Evolutionary conservation across 2,797 vertebrate species (phyloP).

Genomic region (Fringilla coelebs): DNA sequence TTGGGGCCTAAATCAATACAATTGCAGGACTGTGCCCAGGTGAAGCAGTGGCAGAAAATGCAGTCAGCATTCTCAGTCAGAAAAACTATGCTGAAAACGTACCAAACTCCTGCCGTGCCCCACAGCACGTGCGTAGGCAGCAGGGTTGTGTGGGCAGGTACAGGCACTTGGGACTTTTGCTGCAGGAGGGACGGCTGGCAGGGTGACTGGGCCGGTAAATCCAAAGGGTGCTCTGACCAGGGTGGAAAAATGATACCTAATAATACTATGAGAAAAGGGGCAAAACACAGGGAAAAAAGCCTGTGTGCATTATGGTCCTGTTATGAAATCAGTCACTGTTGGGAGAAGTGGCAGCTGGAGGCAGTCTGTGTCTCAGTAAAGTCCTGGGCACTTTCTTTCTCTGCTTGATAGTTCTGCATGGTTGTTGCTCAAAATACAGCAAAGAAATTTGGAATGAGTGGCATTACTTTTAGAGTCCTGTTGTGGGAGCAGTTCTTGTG

Average conservation of each 20-base stretch:
- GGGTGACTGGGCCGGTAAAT: not conserved
- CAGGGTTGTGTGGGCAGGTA: not conserved
- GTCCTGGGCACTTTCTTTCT: not conserved
- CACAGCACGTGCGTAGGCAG: accelerated
- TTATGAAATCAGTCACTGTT: not conserved
- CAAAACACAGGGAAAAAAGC: not conserved
- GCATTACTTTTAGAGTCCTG: not conserved
- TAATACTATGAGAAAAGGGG: not conserved
- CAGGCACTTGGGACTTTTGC: accelerated
- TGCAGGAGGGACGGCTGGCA: not conserved
- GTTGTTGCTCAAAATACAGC: not conserved
- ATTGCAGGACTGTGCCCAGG: not conserved
- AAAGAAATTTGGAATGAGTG: not conserved
- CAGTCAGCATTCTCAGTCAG: not conserved
- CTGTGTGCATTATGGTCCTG: accelerated
- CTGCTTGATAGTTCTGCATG: not conserved
- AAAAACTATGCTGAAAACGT: not conserved
- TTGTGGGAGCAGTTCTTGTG: slow-evolving; percentile 26
- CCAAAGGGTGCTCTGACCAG: not conserved
- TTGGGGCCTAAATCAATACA: not conserved
- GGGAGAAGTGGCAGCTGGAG: not conserved
- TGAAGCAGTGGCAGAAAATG: not conserved
- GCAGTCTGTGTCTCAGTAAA: not conserved
- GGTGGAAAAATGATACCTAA: not conserved
- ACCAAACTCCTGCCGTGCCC: no score